Base-by-base conservation (phyloP, 2,113 vertebrate genomes). In the Otus sunia region DNA sequence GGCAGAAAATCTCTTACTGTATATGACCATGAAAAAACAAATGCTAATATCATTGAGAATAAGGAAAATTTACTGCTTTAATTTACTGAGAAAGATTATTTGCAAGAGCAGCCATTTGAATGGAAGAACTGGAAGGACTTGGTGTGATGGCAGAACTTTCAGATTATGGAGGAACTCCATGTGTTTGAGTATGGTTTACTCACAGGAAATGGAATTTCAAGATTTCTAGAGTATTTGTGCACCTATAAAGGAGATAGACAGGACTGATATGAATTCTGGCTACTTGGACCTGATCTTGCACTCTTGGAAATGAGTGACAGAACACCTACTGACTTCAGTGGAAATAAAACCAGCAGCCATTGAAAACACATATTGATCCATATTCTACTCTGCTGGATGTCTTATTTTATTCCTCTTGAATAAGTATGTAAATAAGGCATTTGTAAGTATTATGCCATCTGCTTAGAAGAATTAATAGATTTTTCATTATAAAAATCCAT, bases 401-500 rank as follows among this genome's bases (percentile, higher is more conserved):
- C 36, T 94, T 39, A 58, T 92, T 89, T 94, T 69, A 82, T 76
- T 91, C 47, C 37, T 85, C 23, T 58, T 29, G 41, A 96, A 71
- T 82, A 79, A 72, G 15, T 91, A 88, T 52, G 53, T 39, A 80
- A 77, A 62, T 58, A 79, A 95, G 23, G 29, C 47, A 67, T 86
- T 91, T 86, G 8, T 55, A 66, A 79, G 53, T 39, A 79, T 86
- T 88, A 73, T 58, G 19, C 62, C 47, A 43, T 85, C 77, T 91
- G 69, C 41, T 87, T 87, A 64, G 58, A 62, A 80, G 73, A 88
- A 91, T 43, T 22, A 87, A 89, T 78, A 84, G 77, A 73, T 94
- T 82, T 96, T 92, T 94, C 62, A 64, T 92, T 91, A 92, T 26
- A 82, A 94, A 94, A 95, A 81, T 73, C 83, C 64, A 76, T 95